Percentiles rank a stretch among this genome's conserved stretches.
Evolutionary conservation across 1,140 invertebrate species (phyloP).

Genomic region (Zaprionus gabonicus): DNA sequence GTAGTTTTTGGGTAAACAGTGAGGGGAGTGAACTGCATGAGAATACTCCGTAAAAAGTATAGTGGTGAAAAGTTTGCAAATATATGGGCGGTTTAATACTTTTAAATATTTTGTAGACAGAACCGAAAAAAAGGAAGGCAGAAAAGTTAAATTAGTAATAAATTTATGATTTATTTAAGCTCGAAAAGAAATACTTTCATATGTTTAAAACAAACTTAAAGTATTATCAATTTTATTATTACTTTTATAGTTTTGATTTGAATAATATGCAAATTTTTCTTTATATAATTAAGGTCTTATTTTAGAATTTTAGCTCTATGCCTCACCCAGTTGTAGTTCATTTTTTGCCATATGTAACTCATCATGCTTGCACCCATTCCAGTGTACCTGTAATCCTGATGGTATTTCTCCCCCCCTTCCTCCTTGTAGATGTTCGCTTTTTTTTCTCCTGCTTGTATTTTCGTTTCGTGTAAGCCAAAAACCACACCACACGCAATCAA

Average conservation of each 20-base stretch:
- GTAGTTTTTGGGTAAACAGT: conserved; percentile 38
- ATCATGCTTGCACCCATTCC: conserved; percentile 15
- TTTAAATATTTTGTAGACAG: no score
- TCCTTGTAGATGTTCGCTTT: conserved; percentile 29
- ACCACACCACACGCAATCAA: conserved; percentile 67
- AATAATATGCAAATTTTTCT: neutral
- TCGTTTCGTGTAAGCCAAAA: conserved; percentile 40
- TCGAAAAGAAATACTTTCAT: no score
- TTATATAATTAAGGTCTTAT: neutral
- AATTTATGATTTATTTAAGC: no score
- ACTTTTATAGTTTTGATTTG: no score
- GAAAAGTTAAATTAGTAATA: no score
- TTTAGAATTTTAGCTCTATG: neutral
- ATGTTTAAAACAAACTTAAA: no score
- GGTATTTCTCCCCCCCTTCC: conserved; percentile 7
- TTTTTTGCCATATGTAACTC: conserved; percentile 35
- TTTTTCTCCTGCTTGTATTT: conserved; percentile 3
- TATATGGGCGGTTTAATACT: neutral
- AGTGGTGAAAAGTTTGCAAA: neutral
- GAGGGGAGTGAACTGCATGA: neutral
- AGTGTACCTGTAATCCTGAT: conserved; percentile 16
- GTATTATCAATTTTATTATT: no score
- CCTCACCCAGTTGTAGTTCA: conserved; percentile 21
- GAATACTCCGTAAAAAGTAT: neutral
- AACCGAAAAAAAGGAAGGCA: no score